Percentiles rank a stretch among this genome's conserved stretches.
Evolutionary conservation across 2,888 invertebrate genomes (phyloP).

Genomic region (Serrognathus titanus): DNA sequence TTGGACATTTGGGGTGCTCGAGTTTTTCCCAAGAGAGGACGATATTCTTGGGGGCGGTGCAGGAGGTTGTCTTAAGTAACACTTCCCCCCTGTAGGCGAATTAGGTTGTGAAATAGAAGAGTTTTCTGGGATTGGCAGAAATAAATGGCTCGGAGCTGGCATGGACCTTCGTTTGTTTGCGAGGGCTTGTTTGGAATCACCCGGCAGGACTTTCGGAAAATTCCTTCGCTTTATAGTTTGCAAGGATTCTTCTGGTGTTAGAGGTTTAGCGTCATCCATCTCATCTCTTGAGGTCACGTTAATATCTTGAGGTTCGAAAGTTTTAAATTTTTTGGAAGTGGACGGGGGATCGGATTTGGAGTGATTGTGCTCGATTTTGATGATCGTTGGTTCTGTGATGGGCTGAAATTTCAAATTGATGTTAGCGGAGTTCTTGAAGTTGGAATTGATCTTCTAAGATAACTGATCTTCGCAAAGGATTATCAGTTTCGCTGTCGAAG

Average conservation of each 20-base stretch:
- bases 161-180: conserved; percentile 60
- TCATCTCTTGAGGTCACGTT: conserved; percentile 72
- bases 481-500: conserved; percentile 22
- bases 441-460: conserved; percentile 46
- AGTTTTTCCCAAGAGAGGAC: conserved; percentile 59
- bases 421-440: conserved; percentile 36
- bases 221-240: conserved; percentile 72
- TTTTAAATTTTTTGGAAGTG: conserved; percentile 38
- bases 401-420: conserved; percentile 39
- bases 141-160: conserved; percentile 53
- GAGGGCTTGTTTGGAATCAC: conserved; percentile 37
- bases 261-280: conserved; percentile 40
- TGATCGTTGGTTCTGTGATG: conserved; percentile 37
- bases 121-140: conserved; percentile 38
- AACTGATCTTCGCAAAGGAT: conserved; percentile 47
- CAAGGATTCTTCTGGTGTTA: conserved; percentile 69
- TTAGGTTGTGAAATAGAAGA: conserved; percentile 38
- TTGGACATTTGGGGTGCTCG: conserved; percentile 41
- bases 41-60: conserved; percentile 74
- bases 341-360: conserved; percentile 61
- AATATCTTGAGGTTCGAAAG: conserved; percentile 56
- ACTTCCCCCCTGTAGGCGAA: conserved; percentile 35
- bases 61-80: conserved; percentile 54
- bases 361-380: conserved; percentile 62
- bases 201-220: conserved; percentile 75